Base-by-base conservation (phyloP, 2,113 vertebrate genomes). In the Poecilia latipinna region DNA sequence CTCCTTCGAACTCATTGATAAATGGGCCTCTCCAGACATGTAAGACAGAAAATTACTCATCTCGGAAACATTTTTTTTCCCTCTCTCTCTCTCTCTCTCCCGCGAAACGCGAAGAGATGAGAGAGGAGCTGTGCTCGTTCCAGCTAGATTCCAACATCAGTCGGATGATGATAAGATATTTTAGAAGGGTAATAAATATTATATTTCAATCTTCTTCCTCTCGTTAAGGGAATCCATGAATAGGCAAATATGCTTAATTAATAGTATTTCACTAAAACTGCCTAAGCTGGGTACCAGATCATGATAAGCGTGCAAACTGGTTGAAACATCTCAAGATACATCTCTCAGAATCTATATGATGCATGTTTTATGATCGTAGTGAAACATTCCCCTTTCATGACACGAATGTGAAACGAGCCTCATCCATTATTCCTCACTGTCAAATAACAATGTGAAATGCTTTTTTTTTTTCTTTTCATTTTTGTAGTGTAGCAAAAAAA, bases 1-100 rank as follows among this genome's bases (percentile, higher is more conserved):
- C 68, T 83, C 33, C 42, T 26, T 19, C 79, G 75, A 75, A 69
- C 8, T 12, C 24, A 67, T 64, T 70, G 82, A 67, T 74, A 54
- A 51, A 73, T 32, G 35, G 48, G 66, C 65, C 67, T 62, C 73
- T 24, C 15, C 37, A 75, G 79, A 66, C 31, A 63, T 65, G 31
- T 35, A 37, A 4, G 32, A 37, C n/a, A 26, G 32, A 66, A 66
- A 74, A 74, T 66, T 35, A 12, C 31, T 65, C 72, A 35, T 57
- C 44, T 74, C 1, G 3, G 44, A 65, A 8, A 29, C 22, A 44
- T n/a, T 26, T 51, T 26, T 33, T 57, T 51, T 5, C 5, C 32
- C 8, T 7, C 8, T 8, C 3, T 5, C 32, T 5, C 32, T 5
- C 22, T 8, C 31, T 37, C 35, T 44, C 54, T 69, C 28, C 17